Percentiles rank a stretch among this genome's conserved stretches.
phyloP scores from a whole-genome alignment of 2,797 vertebrate genomes.

The Alca torda region DNA sequence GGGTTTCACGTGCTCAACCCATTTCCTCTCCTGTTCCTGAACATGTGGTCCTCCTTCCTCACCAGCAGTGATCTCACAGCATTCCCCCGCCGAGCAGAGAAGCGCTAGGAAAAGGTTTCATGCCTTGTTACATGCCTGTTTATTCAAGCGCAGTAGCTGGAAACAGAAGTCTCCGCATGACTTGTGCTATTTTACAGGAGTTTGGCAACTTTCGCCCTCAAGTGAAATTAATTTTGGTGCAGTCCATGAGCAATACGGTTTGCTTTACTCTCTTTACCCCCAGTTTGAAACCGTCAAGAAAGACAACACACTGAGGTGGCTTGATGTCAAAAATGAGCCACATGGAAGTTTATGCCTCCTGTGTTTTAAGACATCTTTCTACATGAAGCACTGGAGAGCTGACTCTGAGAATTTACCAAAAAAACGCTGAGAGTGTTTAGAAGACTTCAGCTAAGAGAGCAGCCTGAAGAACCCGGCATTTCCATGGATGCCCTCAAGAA shows the following conservation, averaged over 20 bases:
- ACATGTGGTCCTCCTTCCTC: constrained; percentile 51
- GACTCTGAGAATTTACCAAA: background rate
- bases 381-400: background rate
- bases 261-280: background rate
- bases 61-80: background rate
- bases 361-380: background rate
- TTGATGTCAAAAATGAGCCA: background rate
- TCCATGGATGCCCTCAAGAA: background rate
- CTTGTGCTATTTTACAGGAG: background rate
- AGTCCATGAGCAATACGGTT: background rate
- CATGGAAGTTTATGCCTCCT: background rate
- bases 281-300: background rate
- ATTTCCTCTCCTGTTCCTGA: constrained; percentile 54
- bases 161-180: background rate
- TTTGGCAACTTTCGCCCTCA: background rate
- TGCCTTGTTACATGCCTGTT: background rate
- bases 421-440: background rate
- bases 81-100: background rate
- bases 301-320: background rate
- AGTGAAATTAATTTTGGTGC: background rate
- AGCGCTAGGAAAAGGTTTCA: background rate
- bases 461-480: background rate
- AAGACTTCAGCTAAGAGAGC: background rate
- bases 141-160: background rate
- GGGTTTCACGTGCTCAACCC: constrained; percentile 28